Base-by-base conservation (phyloP, 2,113 vertebrate genomes). In the Cryptotis parvus region DNA sequence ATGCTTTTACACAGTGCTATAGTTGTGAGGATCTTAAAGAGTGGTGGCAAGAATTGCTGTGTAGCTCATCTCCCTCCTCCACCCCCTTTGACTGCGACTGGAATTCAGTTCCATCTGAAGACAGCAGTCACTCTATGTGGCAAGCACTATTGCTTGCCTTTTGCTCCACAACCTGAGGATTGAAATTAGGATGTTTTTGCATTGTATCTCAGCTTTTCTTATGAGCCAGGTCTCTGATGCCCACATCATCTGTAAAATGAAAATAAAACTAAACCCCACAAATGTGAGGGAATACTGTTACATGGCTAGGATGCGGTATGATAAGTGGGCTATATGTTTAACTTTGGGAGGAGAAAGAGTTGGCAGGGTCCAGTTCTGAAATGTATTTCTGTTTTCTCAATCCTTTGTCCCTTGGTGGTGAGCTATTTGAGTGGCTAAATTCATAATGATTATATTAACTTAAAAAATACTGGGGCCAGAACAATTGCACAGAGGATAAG, bases 81-180 rank as follows among this genome's bases (percentile, higher is more conserved):
- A 70, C 88, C 86, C 43, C 37, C 73, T 84, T 89, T 91, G 84
- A 16, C 39, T 66, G 24, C 43, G 83, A 92, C 31, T 83, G 20
- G 24, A 77, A 35, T 91, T 94, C 66, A 75, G 49, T 39, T 77
- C 41, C 82, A 20, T 75, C 84, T 2, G 31, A 39, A 69, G 37
- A 68, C 6, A 70, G 41, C 82, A 87, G 43, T 43, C n/a, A 22
- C 24, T 87, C 92, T 72, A 0, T 72, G 15, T 94, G 45, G 5
- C 15, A 72, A 81, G 31, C 6, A 7, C 20, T 86, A 1, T 70
- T 69, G 73, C 37, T 87, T 93, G 43, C 3, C 91, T 94, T 88
- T 45, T 26, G 18, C 22, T 29, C 45, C 45, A 9, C 26, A 65
- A n/a, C 35, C 66, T 77, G 22, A 66, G 24, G 10, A 70, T 69